These are phyloP conservation scores for Eretmochelys imbricata DNA, from an alignment of 2,113 vertebrate genomes.

Conservation along the genomic window DNA sequence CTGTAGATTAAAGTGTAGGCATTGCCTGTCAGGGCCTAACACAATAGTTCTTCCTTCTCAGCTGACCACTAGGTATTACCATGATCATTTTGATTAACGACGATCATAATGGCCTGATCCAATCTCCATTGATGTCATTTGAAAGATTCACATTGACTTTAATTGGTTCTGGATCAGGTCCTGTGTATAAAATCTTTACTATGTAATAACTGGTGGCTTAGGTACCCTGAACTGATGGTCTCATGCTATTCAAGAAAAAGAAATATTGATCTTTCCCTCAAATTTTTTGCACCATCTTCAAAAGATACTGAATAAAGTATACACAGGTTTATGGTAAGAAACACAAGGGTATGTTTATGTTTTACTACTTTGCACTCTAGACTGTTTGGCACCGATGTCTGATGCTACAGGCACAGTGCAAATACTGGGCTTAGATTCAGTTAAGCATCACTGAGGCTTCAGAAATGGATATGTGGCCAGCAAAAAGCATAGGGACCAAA, in stretches of 20 bases:
- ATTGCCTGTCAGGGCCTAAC: neutral
- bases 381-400: neutral
- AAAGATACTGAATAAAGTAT: neutral
- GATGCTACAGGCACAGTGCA: neutral
- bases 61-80: neutral
- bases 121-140: neutral
- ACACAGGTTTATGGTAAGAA: neutral
- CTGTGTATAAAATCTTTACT: neutral
- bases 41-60: neutral
- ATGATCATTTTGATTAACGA: neutral
- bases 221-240: neutral
- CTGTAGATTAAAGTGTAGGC: neutral
- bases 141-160: neutral
- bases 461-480: neutral
- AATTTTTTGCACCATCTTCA: neutral
- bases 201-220: neutral
- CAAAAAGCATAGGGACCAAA: neutral
- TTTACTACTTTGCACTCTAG: neutral
- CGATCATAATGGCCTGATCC: neutral
- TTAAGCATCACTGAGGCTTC: neutral
- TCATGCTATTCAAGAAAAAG: neutral
- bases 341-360: neutral
- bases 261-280: neutral
- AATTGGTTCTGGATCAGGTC: neutral
- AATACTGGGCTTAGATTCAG: neutral